Percentiles rank a stretch among this genome's conserved stretches.
These are phyloP conservation scores for Drosophila emarginata DNA, from an alignment of 2,888 invertebrate genomes.

Conservation along the genomic window DNA sequence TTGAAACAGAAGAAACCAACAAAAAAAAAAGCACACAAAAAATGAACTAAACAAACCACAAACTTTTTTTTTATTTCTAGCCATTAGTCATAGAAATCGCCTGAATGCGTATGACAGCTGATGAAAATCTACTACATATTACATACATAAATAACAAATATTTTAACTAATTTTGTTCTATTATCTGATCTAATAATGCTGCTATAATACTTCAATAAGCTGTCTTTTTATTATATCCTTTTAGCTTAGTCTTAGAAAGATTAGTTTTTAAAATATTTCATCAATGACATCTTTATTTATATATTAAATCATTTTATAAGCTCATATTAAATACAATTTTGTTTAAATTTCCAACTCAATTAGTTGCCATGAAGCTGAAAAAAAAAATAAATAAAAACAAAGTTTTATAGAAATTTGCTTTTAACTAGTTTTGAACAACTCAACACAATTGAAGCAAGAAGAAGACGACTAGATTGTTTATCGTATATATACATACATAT, in stretches of 20 bases:
- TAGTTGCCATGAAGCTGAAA: not conserved
- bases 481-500: not conserved
- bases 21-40: too few species aligned
- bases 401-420: not conserved
- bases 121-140: too few species aligned
- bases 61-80: not conserved
- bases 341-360: not conserved
- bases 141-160: too few species aligned
- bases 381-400: not conserved
- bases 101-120: too few species aligned
- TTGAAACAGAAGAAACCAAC: not conserved
- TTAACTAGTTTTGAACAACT: not conserved
- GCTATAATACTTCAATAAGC: too few species aligned
- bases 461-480: not conserved
- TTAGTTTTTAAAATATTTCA: too few species aligned
- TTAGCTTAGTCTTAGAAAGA: too few species aligned
- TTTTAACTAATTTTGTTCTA: too few species aligned
- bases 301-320: too few species aligned
- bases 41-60: conserved; percentile 3
- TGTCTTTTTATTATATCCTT: too few species aligned
- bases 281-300: too few species aligned
- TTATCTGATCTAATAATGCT: too few species aligned
- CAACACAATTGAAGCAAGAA: not conserved
- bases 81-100: not conserved
- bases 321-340: not conserved